Evolutionary conservation across 1,140 invertebrate species (phyloP).

Genomic region (Trachelipus rathkii): DNA sequence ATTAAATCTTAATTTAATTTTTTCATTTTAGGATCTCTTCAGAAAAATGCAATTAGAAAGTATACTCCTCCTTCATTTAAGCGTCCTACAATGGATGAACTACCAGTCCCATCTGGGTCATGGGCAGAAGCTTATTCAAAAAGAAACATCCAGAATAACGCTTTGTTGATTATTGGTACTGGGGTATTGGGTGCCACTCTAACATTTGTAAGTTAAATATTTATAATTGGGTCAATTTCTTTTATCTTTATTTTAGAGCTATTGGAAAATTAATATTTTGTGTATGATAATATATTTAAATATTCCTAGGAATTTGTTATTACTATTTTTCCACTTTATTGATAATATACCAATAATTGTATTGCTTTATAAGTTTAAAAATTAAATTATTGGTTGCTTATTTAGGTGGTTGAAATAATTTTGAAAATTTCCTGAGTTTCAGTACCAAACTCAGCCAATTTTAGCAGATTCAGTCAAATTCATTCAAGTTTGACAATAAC

Average conservation of each 20-base stretch:
- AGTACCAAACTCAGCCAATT: too few species aligned
- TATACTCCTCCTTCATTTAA: constrained; percentile 30
- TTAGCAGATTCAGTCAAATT: too few species aligned
- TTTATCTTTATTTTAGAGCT: background rate
- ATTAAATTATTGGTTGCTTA: too few species aligned
- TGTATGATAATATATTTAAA: constrained; percentile 8
- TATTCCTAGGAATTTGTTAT: background rate
- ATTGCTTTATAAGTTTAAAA: too few species aligned
- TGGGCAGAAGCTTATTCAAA: constrained; percentile 64
- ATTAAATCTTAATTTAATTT: too few species aligned
- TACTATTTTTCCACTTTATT: background rate
- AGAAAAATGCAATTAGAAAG: background rate
- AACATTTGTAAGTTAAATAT: constrained; percentile 58
- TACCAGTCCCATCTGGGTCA: constrained; percentile 66
- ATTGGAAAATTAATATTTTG: background rate
- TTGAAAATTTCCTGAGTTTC: too few species aligned
- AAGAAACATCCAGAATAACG: constrained; percentile 65
- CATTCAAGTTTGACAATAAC: too few species aligned
- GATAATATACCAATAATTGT: background rate
- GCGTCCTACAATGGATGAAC: constrained; percentile 62
- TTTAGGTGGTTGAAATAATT: too few species aligned
- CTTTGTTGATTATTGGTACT: constrained; percentile 60
- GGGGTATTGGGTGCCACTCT: constrained; percentile 57
- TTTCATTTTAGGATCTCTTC: background rate
- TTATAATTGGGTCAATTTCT: background rate